Conservation (phyloP, 1,140 invertebrate genomes). For the Nephila pilipes region DNA sequence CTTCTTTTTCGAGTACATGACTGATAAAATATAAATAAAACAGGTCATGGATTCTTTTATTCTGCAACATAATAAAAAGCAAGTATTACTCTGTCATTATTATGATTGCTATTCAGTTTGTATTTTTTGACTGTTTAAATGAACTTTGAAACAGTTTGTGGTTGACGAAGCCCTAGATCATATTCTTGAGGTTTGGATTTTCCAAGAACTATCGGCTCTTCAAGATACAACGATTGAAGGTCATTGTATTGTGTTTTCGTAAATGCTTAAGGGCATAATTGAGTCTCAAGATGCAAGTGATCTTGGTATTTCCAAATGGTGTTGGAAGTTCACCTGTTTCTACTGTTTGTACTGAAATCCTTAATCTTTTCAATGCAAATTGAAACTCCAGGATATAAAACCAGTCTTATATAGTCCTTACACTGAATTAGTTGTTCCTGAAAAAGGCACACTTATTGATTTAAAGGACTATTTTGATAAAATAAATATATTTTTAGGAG, state of each 20-base stretch:
- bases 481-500: no score
- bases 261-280: neutral
- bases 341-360: neutral
- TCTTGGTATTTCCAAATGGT: conserved; percentile 10
- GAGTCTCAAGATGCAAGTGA: neutral
- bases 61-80: neutral
- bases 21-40: neutral
- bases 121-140: neutral
- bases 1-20: neutral
- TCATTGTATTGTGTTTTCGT: neutral
- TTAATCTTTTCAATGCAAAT: neutral
- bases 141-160: neutral
- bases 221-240: neutral
- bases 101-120: neutral
- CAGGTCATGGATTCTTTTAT: neutral
- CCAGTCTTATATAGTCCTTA: neutral
- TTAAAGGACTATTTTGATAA: no score
- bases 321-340: neutral
- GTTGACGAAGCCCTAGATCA: neutral
- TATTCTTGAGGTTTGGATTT: conserved; percentile 5
- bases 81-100: neutral
- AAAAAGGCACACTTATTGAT: no score
- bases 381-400: neutral
- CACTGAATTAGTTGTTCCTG: no score
- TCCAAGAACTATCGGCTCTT: neutral